Evolutionary conservation across 1,140 invertebrate species (phyloP), one percentile per base, ranked within the genome.

Genomic region (Xylocopa sonorina): DNA sequence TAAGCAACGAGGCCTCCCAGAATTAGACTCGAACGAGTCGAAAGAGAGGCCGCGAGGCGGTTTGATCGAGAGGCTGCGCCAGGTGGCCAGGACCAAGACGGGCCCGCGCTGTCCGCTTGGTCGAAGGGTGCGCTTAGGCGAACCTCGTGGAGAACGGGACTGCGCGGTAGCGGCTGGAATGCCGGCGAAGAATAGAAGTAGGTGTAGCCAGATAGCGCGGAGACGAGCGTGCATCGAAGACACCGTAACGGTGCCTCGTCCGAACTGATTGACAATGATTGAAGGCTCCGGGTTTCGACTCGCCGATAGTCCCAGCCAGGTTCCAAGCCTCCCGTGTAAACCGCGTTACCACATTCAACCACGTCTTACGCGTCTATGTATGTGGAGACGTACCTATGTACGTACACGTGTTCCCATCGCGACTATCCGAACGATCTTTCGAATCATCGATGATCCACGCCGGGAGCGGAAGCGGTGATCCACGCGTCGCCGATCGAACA

Each of bases 231-330:
- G 74, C 80, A 84, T 80, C 66, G 76, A 83, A 79, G 82, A 87
- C 74, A 74, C 79, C 67, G 74, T 90, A 90, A 89, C 88, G 86
- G 88, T 88, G 80, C 82, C 80, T 87, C 78, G 83, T 84, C 68
- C 82, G 78, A 88, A 85, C 76, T 88, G 90, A 90, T 90, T 90
- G 89, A 90, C 88, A 89, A 89, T 89, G 89, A 91, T 90, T 89
- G 89, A 90, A 87, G 79, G 78, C 76, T 82, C 77, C 67, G 73
- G 81, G 81, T 67, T 63, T 83, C 78, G 72, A 55, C 53, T 83
- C 58, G 53, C 58, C 29, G 50, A 64, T 64, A 64, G 38, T 63
- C 38, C 1, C n/a, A 18, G 29, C 68, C 46, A 53, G 60, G 41
- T 72, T 69, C 71, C 50, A 10, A n/a, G 51, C 53, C 29, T 48